Evolutionary conservation across 2,888 invertebrate species (phyloP), one percentile per base, ranked within the genome.

Genomic region (Julus scanicus): DNA sequence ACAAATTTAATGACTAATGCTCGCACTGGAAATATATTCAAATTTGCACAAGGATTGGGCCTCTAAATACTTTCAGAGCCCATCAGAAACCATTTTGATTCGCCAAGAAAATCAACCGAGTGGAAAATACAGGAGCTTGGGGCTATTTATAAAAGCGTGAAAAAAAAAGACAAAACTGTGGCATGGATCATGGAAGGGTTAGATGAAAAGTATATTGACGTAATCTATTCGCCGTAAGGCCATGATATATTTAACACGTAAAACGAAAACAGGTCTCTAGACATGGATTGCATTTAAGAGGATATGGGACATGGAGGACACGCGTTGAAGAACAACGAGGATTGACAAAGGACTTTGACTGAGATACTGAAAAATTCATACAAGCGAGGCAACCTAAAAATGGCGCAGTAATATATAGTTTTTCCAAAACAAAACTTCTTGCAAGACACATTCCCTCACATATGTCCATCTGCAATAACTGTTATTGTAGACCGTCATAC

Each of bases 91-190:
- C 53, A 71, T 71, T 71, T 6, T 20, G 71, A 71, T 71, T 71
- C 71, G 29, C 71, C 71, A 71, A 29, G 29, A 71, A 71, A 29
- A 29, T 9, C 71, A 71, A 29, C 71, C 71, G 20, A 71, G 57
- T 63, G 57, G 57, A 63, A 63, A 63, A 63, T n/a, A 6, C 57
- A 17, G n/a, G 6, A 71, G 71, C 71, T 29, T 2, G 20, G 71
- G 71, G 71, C 29, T 71, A 71, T 71, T 71, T 71, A 71, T 71
- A 71, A 71, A 71, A 71, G 71, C 20, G 20, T 29, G 29, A 71
- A 71, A 71, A 29, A 71, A 71, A 71, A 71, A n/a, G 11, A 9
- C 8, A 20, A 37, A 13, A 80, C 37, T 8, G 13, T 37, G 53
- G 29, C 37, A 80, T 80, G 80, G 80, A 80, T 37, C 80, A 80